Evolutionary conservation across 1,140 invertebrate species (phyloP).

Genomic region (Lucilia sericata): DNA sequence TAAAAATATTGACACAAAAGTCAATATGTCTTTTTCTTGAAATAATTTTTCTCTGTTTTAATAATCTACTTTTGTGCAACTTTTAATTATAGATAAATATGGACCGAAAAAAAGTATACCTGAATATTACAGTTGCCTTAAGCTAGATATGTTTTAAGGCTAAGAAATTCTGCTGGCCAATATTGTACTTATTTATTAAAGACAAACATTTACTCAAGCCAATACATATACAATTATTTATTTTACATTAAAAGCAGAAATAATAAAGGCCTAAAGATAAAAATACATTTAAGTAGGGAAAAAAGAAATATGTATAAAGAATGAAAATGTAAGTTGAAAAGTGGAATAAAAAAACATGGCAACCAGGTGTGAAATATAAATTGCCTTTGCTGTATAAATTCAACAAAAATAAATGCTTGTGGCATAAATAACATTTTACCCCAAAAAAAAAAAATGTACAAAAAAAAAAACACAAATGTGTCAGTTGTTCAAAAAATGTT

Average conservation of each 20-base stretch:
- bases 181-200: too few relatives aligned
- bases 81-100: too few relatives aligned
- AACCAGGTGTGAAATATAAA: conserved; percentile 40
- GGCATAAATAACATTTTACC: not conserved
- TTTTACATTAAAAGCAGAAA: not conserved
- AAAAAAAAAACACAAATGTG: not conserved
- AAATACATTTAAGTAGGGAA: not conserved
- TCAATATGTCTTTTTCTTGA: too few relatives aligned
- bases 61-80: too few relatives aligned
- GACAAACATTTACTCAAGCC: not conserved
- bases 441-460: not conserved
- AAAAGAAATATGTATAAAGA: not conserved
- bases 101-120: too few relatives aligned
- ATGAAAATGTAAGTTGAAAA: not conserved
- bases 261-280: not conserved
- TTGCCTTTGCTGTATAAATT: not conserved
- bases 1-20: too few relatives aligned
- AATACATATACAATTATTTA: not conserved
- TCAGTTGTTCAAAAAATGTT: not conserved
- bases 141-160: too few relatives aligned
- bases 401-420: conserved; percentile 10
- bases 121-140: too few relatives aligned
- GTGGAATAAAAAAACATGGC: not conserved
- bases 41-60: too few relatives aligned
- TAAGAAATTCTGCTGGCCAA: too few relatives aligned